Conservation (phyloP, 1,140 invertebrate genomes). For the Drosophila bifasciata region DNA sequence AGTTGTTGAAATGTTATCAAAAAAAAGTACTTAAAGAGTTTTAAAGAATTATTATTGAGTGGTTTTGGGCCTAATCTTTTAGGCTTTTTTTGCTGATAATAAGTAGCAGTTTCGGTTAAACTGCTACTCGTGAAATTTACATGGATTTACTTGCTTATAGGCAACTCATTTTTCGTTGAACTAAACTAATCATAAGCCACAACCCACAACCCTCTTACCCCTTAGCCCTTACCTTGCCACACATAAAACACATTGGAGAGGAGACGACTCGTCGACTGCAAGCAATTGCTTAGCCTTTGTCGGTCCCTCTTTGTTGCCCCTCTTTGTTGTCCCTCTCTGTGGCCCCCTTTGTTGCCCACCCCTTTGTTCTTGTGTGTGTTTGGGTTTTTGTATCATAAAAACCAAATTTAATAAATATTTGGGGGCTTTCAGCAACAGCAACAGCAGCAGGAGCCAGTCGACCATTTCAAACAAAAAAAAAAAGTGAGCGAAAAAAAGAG, state of each 20-base stretch:
- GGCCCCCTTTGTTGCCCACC: slow-evolving; percentile 9
- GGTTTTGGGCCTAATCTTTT: too few species aligned
- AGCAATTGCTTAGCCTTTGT: slow-evolving; percentile 57
- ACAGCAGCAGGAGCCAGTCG: slow-evolving; percentile 27
- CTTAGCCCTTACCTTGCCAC: not conserved
- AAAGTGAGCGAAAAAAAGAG: slow-evolving; percentile 31
- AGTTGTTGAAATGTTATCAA: too few species aligned
- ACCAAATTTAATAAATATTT: slow-evolving; percentile 74
- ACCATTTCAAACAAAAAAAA: slow-evolving; percentile 28
- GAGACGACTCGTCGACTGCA: slow-evolving; percentile 44
- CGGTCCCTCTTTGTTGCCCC: slow-evolving; percentile 7
- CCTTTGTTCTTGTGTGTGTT: slow-evolving; percentile 36
- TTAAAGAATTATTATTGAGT: too few species aligned
- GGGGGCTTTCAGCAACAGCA: slow-evolving; percentile 35
- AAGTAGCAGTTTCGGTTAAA: too few species aligned
- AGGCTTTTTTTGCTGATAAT: too few species aligned
- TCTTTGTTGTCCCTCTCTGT: slow-evolving; percentile 26
- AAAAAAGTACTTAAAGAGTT: too few species aligned
- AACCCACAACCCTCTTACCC: not conserved
- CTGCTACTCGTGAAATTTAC: too few species aligned
- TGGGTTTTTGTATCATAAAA: slow-evolving; percentile 57
- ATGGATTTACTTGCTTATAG: too few species aligned
- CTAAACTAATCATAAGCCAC: not conserved
- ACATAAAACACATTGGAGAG: slow-evolving; percentile 27
- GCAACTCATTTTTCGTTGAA: not conserved